phyloP scores from a whole-genome alignment of 2,113 vertebrate species.

The Leptocoma aspasia region DNA sequence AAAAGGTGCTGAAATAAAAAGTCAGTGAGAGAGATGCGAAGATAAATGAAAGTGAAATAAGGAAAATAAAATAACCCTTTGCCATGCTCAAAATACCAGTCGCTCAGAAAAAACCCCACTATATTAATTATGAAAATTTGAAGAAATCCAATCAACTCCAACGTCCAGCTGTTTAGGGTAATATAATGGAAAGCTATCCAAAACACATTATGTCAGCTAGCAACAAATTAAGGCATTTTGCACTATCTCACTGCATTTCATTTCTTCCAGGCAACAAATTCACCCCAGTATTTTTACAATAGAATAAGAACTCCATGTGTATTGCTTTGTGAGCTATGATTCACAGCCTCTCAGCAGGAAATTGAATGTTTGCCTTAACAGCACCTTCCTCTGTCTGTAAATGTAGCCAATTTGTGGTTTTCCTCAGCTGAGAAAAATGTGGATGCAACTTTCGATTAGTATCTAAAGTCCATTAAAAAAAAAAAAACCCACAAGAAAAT shows the following conservation, averaged over 20 bases:
- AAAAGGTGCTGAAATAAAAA: slow-evolving; percentile 50
- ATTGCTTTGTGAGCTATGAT: background rate
- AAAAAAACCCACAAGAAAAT: too few relatives aligned
- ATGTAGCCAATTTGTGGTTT: background rate
- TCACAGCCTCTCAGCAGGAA: slow-evolving; percentile 14
- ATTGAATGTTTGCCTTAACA: slow-evolving; percentile 16
- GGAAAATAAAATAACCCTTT: slow-evolving; percentile 2
- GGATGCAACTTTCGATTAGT: background rate
- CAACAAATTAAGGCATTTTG: slow-evolving; percentile 54
- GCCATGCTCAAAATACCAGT: background rate
- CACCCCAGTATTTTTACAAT: slow-evolving; percentile 26
- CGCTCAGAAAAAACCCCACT: background rate
- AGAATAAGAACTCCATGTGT: background rate
- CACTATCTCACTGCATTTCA: slow-evolving; percentile 25
- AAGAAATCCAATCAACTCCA: slow-evolving; percentile 51
- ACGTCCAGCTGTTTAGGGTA: slow-evolving; percentile 27
- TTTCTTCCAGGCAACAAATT: slow-evolving; percentile 43
- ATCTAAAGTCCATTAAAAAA: too few relatives aligned
- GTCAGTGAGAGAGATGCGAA: background rate
- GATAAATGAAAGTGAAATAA: slow-evolving; percentile 12
- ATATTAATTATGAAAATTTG: slow-evolving; percentile 59
- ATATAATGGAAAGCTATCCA: slow-evolving; percentile 55
- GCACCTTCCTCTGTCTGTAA: slow-evolving; percentile 28
- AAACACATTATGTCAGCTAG: slow-evolving; percentile 55
- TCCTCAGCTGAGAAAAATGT: slow-evolving; percentile 5